Evolutionary conservation across 23 tunicate species (phyloP).

Genomic region (Botrylloides violaceus): DNA sequence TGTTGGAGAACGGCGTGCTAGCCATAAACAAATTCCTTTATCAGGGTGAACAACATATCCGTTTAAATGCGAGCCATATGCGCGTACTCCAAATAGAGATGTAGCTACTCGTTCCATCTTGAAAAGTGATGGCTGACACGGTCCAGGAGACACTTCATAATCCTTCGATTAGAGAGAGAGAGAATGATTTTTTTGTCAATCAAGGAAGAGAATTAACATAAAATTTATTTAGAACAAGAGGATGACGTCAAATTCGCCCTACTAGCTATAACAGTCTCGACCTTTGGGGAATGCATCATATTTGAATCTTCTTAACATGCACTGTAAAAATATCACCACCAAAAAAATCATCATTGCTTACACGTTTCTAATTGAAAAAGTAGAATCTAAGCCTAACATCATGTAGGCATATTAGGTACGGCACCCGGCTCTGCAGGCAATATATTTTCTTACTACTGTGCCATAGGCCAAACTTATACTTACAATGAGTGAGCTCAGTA

Average conservation of each 20-base stretch:
- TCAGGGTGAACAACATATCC: constrained; percentile 80
- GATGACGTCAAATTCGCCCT: neutral
- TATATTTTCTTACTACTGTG: no score
- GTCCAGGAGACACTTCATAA: constrained; percentile 53
- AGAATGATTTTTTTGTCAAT: neutral
- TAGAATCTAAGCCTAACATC: no score
- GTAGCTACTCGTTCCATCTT: constrained; percentile 69
- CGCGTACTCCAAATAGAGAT: constrained; percentile 55
- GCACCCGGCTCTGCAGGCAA: no score
- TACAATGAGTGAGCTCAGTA: no score
- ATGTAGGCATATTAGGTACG: no score
- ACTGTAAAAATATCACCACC: no score
- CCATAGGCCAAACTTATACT: no score
- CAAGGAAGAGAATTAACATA: neutral
- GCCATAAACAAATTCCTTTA: constrained; percentile 74
- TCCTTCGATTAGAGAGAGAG: constrained; percentile 22
- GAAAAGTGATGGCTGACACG: constrained; percentile 32
- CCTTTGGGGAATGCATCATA: no score
- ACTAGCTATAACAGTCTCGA: no score
- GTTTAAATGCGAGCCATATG: constrained; percentile 92
- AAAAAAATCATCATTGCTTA: no score
- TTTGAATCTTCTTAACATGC: no score
- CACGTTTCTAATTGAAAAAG: no score
- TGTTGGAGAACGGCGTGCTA: constrained; percentile 65
- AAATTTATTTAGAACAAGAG: neutral